Evolutionary conservation across 2,888 invertebrate genomes (phyloP).

Genomic region (Epinotia nisella): DNA sequence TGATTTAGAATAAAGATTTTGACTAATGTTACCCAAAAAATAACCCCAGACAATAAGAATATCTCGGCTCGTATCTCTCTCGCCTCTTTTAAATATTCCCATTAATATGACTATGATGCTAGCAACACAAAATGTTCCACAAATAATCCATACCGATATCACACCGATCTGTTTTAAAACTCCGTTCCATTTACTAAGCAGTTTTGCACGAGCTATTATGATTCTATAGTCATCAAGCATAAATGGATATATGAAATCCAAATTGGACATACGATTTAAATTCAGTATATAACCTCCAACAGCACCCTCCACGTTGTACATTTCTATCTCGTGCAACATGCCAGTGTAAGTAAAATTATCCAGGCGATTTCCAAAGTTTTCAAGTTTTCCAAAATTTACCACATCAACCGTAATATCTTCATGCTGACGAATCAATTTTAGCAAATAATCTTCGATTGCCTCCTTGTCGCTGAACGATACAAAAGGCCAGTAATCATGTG

Average conservation of each 20-base stretch:
- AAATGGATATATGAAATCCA: slow-evolving; percentile 46
- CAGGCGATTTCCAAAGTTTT: slow-evolving; percentile 53
- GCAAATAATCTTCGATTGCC: slow-evolving; percentile 52
- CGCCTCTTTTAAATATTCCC: slow-evolving; percentile 49
- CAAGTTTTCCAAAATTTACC: slow-evolving; percentile 47
- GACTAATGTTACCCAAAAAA: slow-evolving; percentile 53
- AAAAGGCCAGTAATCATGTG: slow-evolving; percentile 54
- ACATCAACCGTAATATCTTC: slow-evolving; percentile 50
- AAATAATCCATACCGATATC: slow-evolving; percentile 23
- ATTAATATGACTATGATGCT: slow-evolving; percentile 48
- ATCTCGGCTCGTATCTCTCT: slow-evolving; percentile 49
- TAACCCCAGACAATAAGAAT: slow-evolving; percentile 56
- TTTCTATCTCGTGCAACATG: slow-evolving; percentile 50
- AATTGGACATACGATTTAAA: slow-evolving; percentile 9
- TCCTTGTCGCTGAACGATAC: slow-evolving; percentile 48
- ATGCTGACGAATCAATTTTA: slow-evolving; percentile 50
- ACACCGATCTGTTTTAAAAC: slow-evolving; percentile 42
- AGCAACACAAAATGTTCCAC: slow-evolving; percentile 50
- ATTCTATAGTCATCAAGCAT: slow-evolving; percentile 44
- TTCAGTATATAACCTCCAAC: slow-evolving; percentile 51
- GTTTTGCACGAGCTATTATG: slow-evolving; percentile 36
- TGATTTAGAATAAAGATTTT: slow-evolving; percentile 45
- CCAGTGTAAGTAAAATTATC: slow-evolving; percentile 47
- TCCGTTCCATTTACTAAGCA: slow-evolving; percentile 45
- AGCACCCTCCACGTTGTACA: slow-evolving; percentile 54